Conservation (phyloP, 2,113 vertebrate genomes). For the Gopherus evgoodei region DNA sequence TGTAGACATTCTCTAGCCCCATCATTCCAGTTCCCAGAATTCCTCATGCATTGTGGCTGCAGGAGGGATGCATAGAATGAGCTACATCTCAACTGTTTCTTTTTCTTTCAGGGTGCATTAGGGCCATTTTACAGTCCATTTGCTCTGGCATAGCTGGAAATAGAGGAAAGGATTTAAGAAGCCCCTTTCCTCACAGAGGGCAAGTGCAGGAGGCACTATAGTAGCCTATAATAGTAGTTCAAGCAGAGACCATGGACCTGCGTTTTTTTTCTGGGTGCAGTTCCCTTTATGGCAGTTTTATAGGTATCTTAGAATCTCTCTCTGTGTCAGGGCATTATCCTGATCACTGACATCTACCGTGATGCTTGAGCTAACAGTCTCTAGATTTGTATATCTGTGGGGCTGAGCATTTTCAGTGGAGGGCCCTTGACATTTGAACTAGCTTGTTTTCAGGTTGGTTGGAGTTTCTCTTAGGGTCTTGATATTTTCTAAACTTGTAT, state of each 20-base stretch:
- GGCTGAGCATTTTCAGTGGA: background rate
- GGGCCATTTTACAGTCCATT: no score
- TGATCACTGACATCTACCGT: constrained; percentile 20
- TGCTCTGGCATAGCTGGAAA: no score
- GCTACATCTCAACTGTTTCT: background rate
- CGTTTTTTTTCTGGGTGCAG: background rate
- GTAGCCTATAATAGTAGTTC: background rate
- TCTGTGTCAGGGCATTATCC: background rate
- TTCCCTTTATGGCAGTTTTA: background rate
- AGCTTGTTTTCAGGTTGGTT: background rate
- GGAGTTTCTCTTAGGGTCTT: background rate
- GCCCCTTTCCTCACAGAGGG: no score
- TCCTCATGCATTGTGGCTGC: background rate
- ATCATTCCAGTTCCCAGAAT: background rate
- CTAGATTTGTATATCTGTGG: background rate
- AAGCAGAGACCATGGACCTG: background rate
- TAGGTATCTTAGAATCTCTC: background rate
- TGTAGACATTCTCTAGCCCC: background rate
- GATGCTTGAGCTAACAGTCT: background rate
- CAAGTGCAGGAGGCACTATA: background rate
- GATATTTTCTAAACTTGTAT: constrained; percentile 42
- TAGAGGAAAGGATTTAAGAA: no score
- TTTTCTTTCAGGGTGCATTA: background rate
- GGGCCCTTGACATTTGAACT: constrained; percentile 1
- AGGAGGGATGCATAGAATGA: background rate